Evolutionary conservation across 2,888 invertebrate species (phyloP).

Genomic region (Phalera bucephala): DNA sequence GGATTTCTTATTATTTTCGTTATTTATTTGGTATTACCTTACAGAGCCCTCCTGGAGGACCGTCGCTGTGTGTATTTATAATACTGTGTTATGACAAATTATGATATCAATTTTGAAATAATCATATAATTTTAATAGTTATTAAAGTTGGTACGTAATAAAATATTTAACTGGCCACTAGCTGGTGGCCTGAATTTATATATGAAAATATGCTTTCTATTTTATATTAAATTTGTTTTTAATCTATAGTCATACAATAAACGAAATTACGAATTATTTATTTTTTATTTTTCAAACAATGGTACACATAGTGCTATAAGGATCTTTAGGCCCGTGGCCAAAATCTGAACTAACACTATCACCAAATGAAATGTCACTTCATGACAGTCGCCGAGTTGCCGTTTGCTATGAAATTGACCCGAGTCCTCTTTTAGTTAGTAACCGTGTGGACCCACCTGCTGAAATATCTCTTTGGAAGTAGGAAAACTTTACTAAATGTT

Average conservation of each 20-base stretch:
- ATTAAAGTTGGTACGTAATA: constrained; percentile 7
- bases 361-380: no score
- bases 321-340: no score
- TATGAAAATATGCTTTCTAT: constrained; percentile 40
- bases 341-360: no score
- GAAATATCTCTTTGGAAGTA: no score
- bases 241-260: constrained; percentile 52
- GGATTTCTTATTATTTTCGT: constrained; percentile 28
- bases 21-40: constrained; percentile 13
- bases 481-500: no score
- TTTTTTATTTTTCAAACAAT: constrained; percentile 13
- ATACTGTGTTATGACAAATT: constrained; percentile 28
- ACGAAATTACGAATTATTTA: constrained; percentile 39
- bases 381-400: no score
- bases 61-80: constrained; percentile 1
- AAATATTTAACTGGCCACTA: constrained; percentile 15
- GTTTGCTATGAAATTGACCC: no score
- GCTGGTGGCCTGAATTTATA: constrained; percentile 25
- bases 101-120: constrained; percentile 11
- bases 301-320: no score
- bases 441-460: no score
- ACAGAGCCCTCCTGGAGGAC: neutral
- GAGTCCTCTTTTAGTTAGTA: no score
- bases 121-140: constrained; percentile 1
- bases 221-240: constrained; percentile 51